These are phyloP conservation scores for Saiga tatarica DNA, from an alignment of 2,113 vertebrate genomes.

Conservation along the genomic window DNA sequence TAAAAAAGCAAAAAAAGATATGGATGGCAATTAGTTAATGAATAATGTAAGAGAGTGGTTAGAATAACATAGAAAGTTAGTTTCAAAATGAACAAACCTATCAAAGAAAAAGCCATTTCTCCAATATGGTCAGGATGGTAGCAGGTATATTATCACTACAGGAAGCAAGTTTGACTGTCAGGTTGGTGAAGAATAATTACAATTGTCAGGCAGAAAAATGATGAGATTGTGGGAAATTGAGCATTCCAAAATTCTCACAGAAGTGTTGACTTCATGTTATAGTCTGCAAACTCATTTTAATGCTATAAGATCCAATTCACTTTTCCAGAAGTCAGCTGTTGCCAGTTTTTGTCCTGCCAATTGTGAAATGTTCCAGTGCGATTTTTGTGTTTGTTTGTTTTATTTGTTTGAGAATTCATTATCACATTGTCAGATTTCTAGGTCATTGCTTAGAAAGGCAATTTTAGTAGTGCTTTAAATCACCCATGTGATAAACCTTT, in stretches of 20 bases:
- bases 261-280: conserved; percentile 60
- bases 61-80: conserved; percentile 50
- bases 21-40: conserved; percentile 38
- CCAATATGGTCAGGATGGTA: conserved; percentile 29
- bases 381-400: conserved; percentile 75
- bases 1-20: neutral
- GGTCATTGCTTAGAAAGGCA: conserved; percentile 44
- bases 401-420: conserved; percentile 67
- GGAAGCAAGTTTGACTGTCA: conserved; percentile 69
- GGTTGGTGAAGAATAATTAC: conserved; percentile 56
- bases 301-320: conserved; percentile 58
- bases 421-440: conserved; percentile 60
- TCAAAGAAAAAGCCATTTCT: conserved; percentile 48
- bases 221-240: conserved; percentile 50
- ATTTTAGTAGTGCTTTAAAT: conserved; percentile 54
- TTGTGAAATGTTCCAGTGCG: conserved; percentile 45
- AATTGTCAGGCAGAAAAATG: conserved; percentile 56
- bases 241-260: conserved; percentile 63
- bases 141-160: conserved; percentile 69
- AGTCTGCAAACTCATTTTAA: conserved; percentile 57
- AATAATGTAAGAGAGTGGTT: conserved; percentile 63
- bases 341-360: conserved; percentile 64
- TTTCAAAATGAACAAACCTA: conserved; percentile 55
- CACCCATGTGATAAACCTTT: conserved; percentile 52
- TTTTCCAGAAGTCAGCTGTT: conserved; percentile 59